phyloP scores from a whole-genome alignment of 2,113 vertebrate species.

The Crotalus horridus region DNA sequence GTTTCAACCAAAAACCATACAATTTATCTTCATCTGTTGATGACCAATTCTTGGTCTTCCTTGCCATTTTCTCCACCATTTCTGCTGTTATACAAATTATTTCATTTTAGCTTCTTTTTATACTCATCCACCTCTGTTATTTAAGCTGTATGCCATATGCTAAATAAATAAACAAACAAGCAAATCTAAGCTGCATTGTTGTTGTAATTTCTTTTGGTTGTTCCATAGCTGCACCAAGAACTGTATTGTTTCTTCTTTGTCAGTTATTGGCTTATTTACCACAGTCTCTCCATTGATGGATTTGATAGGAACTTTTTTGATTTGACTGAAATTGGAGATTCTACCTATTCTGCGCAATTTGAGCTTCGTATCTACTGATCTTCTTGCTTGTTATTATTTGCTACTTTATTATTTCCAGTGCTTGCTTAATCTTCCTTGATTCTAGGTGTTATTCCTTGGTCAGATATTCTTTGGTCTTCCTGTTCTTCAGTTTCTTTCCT shows the following conservation, averaged over 20 bases:
- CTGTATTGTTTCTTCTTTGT: background rate
- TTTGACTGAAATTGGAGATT: background rate
- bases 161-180: background rate
- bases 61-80: background rate
- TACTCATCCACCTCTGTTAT: background rate
- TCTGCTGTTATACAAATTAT: background rate
- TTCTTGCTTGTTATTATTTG: background rate
- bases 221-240: background rate
- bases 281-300: background rate
- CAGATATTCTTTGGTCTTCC: background rate
- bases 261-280: background rate
- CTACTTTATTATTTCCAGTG: background rate
- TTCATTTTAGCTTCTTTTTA: background rate
- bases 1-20: background rate
- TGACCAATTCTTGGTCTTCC: background rate
- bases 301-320: background rate
- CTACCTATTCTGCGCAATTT: background rate
- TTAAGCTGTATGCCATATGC: background rate
- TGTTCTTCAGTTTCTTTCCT: background rate
- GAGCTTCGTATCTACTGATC: background rate
- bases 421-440: background rate
- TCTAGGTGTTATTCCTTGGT: background rate
- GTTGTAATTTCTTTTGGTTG: background rate
- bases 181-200: background rate
- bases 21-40: background rate